Base-by-base conservation (phyloP, 2,797 vertebrate species). In the Sylvia borin region DNA sequence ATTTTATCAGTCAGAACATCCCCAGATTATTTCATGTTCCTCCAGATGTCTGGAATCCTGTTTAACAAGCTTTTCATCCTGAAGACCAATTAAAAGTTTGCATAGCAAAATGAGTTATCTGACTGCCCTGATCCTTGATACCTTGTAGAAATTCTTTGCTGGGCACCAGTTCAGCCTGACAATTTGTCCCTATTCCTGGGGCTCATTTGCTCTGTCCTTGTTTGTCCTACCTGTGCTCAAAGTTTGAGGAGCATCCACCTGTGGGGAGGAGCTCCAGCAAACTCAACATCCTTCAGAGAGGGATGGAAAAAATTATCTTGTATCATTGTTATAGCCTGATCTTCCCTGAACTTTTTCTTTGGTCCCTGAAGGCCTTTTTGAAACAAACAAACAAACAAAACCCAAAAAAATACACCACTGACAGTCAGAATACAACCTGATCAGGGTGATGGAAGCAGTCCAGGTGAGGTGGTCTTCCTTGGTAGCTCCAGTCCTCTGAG, bases 181-280 rank as follows among this genome's bases (percentile, higher is more conserved):
- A 60, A 14, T 36, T 91, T 71, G 13, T 16, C 67, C 17, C 17
- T 60, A 21, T 32, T 80, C 26, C 11, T 77, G 4, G 10, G n/a
- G 36, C 9, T 6, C 29, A 1, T 60, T 81, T 77, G 6, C 11
- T 75, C 20, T 45, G 31, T 43, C 31, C 26, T 13, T 55, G 16
- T 60, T 53, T 89, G 16, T 79, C 57, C 32, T 38, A 32, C 5
- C 11, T 55, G 22, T 1, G 0, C 29, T 76, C 25, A 66, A 7
- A 1, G 4, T 57, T 61, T 72, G 38, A 78, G n/a, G 7, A 0
- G 0, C 29, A 34, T 31, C 9, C 4, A 9, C 26, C 20, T 5
- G 2, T 21, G 5, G 12, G 11, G 12, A 75, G 42, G 31, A 91
- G 13, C 42, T 76, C 43, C 43, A 70, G 31, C 4, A 76, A 20